Base-by-base conservation (phyloP, 1,140 invertebrate species). In the Procambarus clarkii region DNA sequence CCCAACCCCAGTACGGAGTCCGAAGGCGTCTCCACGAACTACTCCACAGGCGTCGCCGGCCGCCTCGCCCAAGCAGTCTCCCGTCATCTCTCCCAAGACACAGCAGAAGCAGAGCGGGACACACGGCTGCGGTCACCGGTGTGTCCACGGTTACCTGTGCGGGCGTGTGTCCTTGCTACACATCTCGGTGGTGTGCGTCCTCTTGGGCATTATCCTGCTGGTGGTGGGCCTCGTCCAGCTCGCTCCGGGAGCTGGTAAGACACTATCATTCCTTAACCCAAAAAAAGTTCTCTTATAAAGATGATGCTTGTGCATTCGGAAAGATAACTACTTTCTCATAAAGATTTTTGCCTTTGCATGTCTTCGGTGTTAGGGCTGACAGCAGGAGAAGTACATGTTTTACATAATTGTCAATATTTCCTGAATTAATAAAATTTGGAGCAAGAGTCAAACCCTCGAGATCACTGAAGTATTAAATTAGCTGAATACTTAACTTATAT, bases 221-320 rank as follows among this genome's bases (percentile, higher is more conserved):
- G 96, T 97, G 81, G 97, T 97, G 93, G 97, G 97, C 91, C 95
- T 97, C 93, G 97, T 97, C 91, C 97, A 97, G 95, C 95, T 97
- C 93, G 97, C 96, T 34, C 97, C 97, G 34, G 97, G 97, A 71
- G 97, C 97, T 50, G 97, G 97, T 93, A 97, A 97, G 44, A 44
- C 18, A 64, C 60, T 64, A 64, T 64, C 18, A 18, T 64, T 64
- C 60, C 60, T 64, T 18, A 5, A 13, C 60, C 13, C 18, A 64
- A 0, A 58, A 58, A 64, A 64, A 18, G 4, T 64, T 64, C 60
- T 64, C 60, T 15, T 64, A 34, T 54, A 54, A 54, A 54, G 4
- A 9, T 54, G 8, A 54, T 54, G 2, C 34, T 34, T 54, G 13
- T 54, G 50, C 50, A 54, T 54, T 54, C 50, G 8, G 50, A 54